Percentiles rank a stretch among this genome's conserved stretches.
These are phyloP conservation scores for Fundulus diaphanus DNA, from an alignment of 2,797 vertebrate genomes.

Conservation along the genomic window DNA sequence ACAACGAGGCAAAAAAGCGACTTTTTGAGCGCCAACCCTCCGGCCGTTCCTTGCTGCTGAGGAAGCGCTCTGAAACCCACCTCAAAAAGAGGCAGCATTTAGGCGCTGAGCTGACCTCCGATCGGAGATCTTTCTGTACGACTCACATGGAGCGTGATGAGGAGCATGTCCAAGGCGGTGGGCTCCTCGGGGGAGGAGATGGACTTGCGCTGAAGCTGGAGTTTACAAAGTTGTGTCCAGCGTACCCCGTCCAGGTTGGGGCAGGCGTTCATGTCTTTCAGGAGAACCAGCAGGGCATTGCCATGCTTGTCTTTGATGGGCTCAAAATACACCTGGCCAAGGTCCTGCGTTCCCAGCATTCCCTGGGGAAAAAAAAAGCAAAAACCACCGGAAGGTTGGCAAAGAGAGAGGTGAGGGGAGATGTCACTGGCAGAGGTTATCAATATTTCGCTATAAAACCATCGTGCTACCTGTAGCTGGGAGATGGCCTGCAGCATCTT, in stretches of 20 bases:
- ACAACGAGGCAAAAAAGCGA: slow-evolving; percentile 25
- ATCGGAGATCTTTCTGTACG: not conserved
- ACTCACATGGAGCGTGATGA: slow-evolving; percentile 88
- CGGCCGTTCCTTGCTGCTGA: slow-evolving; percentile 17
- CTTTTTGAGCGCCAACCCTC: too few relatives aligned
- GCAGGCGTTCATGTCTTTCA: slow-evolving; percentile 86
- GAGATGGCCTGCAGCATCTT: slow-evolving; percentile 91
- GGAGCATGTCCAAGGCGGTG: slow-evolving; percentile 87
- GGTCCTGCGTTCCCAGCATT: slow-evolving; percentile 88
- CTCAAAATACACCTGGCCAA: slow-evolving; percentile 91
- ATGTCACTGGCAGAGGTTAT: not conserved
- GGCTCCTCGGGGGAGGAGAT: slow-evolving; percentile 89
- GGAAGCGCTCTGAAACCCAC: slow-evolving; percentile 44
- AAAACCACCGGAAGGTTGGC: not conserved
- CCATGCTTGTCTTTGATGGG: slow-evolving; percentile 92
- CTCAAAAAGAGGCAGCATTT: slow-evolving; percentile 27
- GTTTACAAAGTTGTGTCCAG: slow-evolving; percentile 88
- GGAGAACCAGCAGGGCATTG: slow-evolving; percentile 88
- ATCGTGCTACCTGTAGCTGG: slow-evolving; percentile 83
- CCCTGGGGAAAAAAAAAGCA: slow-evolving; percentile 70
- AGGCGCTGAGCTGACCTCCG: slow-evolving; percentile 15
- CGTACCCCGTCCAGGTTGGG: slow-evolving; percentile 85
- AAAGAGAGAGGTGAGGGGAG: not conserved
- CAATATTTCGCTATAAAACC: not conserved
- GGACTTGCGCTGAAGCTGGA: slow-evolving; percentile 90